Base-by-base conservation (phyloP, 2,888 invertebrate genomes). In the Cantharis rustica region DNA sequence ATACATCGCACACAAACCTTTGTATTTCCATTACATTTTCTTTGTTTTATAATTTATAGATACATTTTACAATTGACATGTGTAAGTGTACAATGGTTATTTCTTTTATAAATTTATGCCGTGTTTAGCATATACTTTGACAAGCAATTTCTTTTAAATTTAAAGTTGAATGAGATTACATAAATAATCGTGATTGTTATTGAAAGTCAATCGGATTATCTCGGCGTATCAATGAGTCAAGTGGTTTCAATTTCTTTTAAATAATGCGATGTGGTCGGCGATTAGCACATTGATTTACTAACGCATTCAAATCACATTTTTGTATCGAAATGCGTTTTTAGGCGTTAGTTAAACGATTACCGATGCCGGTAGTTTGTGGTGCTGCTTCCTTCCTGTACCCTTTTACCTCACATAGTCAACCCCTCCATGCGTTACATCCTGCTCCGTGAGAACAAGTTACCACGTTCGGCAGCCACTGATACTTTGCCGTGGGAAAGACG, bases 331-430 rank as follows among this genome's bases (percentile, higher is more conserved):
- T 68, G 70, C 61, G 63, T 77, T 77, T 75, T 76, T 73, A 73
- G 61, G 73, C 77, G 68, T 78, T 78, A 69, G 66, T 71, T 74
- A 77, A 80, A 73, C 81, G 77, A 79, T 78, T 75, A 79, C 74
- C 78, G 80, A 78, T 81, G 77, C 77, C 80, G 81, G 80, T 77
- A 79, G 80, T 80, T 83, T 83, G 82, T 72, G 83, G 82, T 78
- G 82, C 73, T 78, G 80, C 81, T 84, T 84, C 84, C 84, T 84
- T 84, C 84, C 84, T 82, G 84, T 83, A 81, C 80, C 81, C 83
- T 81, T 79, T 82, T 75, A 78, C 78, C 79, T 73, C 76, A 75
- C 75, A 75, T 79, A 77, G 80, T 76, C 75, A 75, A 73, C 77
- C 79, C 81, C 76, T 64, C 82, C 83, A 80, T 80, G 75, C 80